Evolutionary conservation across 2,797 vertebrate species (phyloP).

Genomic region (Cyprinella venusta): DNA sequence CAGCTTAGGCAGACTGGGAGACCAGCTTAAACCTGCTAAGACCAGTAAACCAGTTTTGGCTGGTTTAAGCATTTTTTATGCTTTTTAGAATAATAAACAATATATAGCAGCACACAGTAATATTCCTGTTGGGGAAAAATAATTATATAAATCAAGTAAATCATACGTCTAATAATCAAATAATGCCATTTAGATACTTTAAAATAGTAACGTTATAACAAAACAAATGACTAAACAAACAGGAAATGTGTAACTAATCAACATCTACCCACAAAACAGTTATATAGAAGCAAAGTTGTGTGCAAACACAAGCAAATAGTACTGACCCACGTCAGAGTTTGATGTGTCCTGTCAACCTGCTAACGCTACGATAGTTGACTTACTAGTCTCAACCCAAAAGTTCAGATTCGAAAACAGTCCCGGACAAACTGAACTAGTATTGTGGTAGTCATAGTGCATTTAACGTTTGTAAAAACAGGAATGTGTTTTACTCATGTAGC

Average conservation of each 20-base stretch:
- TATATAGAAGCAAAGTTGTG: not conserved
- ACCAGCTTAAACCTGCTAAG: constrained; percentile 1
- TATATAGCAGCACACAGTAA: constrained; percentile 1
- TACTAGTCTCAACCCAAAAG: not conserved
- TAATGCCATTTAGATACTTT: not conserved
- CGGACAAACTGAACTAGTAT: not conserved
- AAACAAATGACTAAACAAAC: not conserved
- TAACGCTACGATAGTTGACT: constrained; percentile 2
- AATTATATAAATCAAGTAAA: not conserved
- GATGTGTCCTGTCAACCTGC: constrained; percentile 37
- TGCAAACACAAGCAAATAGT: not conserved
- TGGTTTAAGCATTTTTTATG: not conserved
- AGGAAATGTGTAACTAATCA: not conserved
- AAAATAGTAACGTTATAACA: not conserved
- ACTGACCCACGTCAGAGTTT: constrained; percentile 19
- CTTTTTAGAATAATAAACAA: not conserved
- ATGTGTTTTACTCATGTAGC: not conserved
- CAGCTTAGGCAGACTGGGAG: constrained; percentile 9
- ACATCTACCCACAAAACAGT: not conserved
- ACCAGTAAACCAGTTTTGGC: not conserved
- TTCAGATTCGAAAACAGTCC: not conserved
- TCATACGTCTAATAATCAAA: not conserved
- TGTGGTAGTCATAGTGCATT: not conserved
- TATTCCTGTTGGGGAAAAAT: not conserved
- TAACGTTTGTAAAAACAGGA: not conserved